Evolutionary conservation across 1,140 invertebrate species (phyloP), one percentile per base, ranked within the genome.

Genomic region (Pogonognathellus flavescens): DNA sequence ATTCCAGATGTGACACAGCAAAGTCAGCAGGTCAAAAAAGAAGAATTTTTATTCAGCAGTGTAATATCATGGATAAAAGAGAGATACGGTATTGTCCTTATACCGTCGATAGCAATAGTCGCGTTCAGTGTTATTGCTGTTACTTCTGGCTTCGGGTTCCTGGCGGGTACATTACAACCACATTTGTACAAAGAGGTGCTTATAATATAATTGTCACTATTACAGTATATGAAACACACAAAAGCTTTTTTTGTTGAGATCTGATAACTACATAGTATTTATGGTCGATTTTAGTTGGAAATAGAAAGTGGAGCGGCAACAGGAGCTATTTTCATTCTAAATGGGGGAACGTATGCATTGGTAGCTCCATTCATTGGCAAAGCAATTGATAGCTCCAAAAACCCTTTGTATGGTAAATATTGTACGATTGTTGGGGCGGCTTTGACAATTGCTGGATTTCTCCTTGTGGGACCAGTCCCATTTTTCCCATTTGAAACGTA

Each of bases 251-350:
- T n/a, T n/a, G n/a, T n/a, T n/a, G n/a, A n/a, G n/a, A n/a, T n/a
- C n/a, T n/a, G n/a, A n/a, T n/a, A n/a, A n/a, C n/a, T n/a, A n/a
- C n/a, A n/a, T n/a, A n/a, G 2, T 1, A 57, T 14, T 57, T 57
- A 4, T 57, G 31, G 1, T 1, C 53, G 10, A 62, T 76, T 76
- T n/a, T 16, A 76, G 70, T 49, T 76, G 8, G 49, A 18, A 2
- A 76, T 50, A 9, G n/a, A 13, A 7, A 94, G 88, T 50, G 95
- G 95, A 0, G 92, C 96, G 8, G 89, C 95, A 10, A 91, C 96
- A 41, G 96, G 96, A 0, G 89, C 96, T 13, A 95, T 97, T 93
- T 97, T 97, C 90, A 93, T 97, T 16, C 94, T 97, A 62, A 96
- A 96, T 89, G 96, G 96, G 2, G 96, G 94, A 0, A 93, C 94